Evolutionary conservation across 92 coral and sea anemone species (phyloP).

Genomic region (Muricea muricata): DNA sequence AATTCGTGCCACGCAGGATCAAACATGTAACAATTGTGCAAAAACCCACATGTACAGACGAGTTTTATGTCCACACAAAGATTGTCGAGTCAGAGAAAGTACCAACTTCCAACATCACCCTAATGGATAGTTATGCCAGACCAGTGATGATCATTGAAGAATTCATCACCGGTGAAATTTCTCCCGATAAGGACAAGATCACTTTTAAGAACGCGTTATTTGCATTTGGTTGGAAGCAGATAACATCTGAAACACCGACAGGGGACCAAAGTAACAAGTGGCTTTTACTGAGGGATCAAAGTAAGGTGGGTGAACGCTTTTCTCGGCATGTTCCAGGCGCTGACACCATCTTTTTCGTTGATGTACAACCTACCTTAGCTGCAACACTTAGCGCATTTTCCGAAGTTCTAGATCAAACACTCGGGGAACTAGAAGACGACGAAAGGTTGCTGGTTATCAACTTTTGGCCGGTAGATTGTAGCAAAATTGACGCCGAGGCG

Average conservation of each 20-base stretch:
- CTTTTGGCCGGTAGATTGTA: slow-evolving; percentile 66
- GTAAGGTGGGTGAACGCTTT: slow-evolving; percentile 12
- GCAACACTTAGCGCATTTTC: background rate
- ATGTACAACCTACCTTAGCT: background rate
- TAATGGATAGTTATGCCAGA: slow-evolving; percentile 54
- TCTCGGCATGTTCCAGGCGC: background rate
- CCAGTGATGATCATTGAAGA: slow-evolving; percentile 50
- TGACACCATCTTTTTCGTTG: background rate
- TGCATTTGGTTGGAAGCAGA: slow-evolving; percentile 35
- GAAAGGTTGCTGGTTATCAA: slow-evolving; percentile 40
- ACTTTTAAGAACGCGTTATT: slow-evolving; percentile 51
- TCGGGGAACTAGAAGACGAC: background rate
- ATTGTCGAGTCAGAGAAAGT: slow-evolving; percentile 20
- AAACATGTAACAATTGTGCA: slow-evolving; percentile 10
- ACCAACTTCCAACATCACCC: slow-evolving; percentile 50
- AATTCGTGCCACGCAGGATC: slow-evolving; percentile 36
- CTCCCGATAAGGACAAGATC: slow-evolving; percentile 31
- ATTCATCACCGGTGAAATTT: slow-evolving; percentile 50
- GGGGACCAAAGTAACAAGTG: background rate
- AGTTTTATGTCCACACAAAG: slow-evolving; percentile 37
- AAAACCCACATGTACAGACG: background rate
- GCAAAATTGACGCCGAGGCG: slow-evolving; percentile 11
- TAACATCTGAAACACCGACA: background rate
- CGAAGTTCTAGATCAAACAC: background rate
- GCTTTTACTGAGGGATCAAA: slow-evolving; percentile 41